Percentiles rank a stretch among this genome's conserved stretches.
These are phyloP conservation scores for Solen grandis DNA, from an alignment of 1,140 invertebrate genomes.

Conservation along the genomic window DNA sequence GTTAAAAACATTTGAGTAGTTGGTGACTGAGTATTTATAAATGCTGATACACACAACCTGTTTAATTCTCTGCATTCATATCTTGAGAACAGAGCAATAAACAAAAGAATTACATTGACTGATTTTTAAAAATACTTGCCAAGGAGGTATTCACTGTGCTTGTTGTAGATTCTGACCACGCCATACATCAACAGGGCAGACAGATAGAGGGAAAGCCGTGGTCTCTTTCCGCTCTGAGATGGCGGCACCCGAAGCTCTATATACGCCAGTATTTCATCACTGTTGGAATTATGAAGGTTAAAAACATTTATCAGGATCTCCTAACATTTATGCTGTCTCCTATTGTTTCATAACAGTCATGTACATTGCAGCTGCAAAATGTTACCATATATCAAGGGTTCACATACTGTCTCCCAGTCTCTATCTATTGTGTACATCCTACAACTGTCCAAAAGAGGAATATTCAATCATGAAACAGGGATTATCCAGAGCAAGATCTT, in stretches of 20 bases:
- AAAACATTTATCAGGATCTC: not conserved
- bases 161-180: conserved; percentile 28
- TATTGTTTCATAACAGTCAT: not conserved
- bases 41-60: too few relatives aligned
- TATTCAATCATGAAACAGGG: too few relatives aligned
- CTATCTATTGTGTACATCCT: not conserved
- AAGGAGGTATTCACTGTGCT: conserved; percentile 21
- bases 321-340: not conserved
- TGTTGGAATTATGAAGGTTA: not conserved
- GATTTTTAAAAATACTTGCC: too few relatives aligned
- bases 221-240: not conserved
- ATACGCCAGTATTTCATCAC: conserved; percentile 35
- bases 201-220: conserved; percentile 50
- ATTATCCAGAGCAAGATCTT: too few relatives aligned
- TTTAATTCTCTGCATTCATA: not conserved
- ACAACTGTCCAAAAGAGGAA: too few relatives aligned
- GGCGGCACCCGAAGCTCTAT: conserved; percentile 24
- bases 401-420: not conserved
- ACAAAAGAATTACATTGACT: not conserved
- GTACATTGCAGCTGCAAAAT: not conserved
- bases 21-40: too few relatives aligned
- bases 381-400: not conserved
- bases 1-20: too few relatives aligned
- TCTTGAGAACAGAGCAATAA: not conserved
- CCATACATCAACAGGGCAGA: conserved; percentile 42